Percentiles rank a stretch among this genome's conserved stretches.
Evolutionary conservation across 2,113 vertebrate genomes (phyloP).

Genomic region (Chinchilla lanigera): DNA sequence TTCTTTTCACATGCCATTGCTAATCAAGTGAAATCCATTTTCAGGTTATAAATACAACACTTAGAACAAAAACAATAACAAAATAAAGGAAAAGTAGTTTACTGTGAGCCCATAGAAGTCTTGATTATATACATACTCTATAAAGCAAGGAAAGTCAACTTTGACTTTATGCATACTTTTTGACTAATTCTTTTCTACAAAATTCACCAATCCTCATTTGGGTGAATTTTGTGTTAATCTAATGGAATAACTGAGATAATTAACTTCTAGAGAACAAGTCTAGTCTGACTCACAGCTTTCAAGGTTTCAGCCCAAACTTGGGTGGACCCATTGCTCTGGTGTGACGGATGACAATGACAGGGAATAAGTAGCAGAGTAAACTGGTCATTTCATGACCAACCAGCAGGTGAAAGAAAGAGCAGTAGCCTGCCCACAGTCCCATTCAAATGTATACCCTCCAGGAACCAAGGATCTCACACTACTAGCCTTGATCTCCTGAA

Average conservation of each 20-base stretch:
- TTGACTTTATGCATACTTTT: background rate
- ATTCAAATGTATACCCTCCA: background rate
- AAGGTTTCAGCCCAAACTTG: background rate
- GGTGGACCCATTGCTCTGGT: background rate
- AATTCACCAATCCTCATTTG: background rate
- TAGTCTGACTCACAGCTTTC: background rate
- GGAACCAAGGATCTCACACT: background rate
- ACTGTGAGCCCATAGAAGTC: background rate
- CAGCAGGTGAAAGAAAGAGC: background rate
- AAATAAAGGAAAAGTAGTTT: background rate
- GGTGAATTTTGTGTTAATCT: background rate
- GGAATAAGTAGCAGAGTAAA: background rate
- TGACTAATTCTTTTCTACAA: background rate
- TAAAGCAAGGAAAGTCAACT: background rate
- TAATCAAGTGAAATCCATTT: constrained; percentile 57
- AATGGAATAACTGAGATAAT: background rate
- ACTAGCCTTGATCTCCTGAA: background rate
- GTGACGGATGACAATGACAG: background rate
- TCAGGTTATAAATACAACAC: background rate
- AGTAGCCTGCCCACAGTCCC: background rate
- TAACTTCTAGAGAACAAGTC: background rate
- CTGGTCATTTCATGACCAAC: background rate
- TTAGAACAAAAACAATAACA: background rate
- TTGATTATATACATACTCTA: background rate
- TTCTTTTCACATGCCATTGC: background rate